Base-by-base conservation (phyloP, 2,797 vertebrate species). In the Labeo calbasu region DNA sequence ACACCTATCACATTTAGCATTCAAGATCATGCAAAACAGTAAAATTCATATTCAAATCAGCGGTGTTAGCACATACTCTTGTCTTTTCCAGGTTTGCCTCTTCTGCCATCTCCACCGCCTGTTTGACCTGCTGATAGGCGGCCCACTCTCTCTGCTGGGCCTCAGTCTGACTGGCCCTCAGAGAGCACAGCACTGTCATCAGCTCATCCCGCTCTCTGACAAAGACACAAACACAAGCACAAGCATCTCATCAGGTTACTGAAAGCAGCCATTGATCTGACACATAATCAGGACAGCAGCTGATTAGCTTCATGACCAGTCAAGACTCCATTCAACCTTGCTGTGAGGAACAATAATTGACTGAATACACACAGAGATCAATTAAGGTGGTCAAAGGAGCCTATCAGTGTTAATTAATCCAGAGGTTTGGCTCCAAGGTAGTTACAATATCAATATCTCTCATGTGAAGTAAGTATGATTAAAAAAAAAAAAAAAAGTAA, bases 161-260 rank as follows among this genome's bases (percentile, higher is more conserved):
- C 71, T 96, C 96, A 82, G 93, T 92, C 84, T 96, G 91, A 87
- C 92, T 95, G 2, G 79, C 89, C 81, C 96, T 93, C 83, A 95
- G 36, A 0, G 94, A 92, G 73, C 94, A 92, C 68, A 99, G 92
- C 2, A 94, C 94, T 36, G 88, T 90, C 89, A 97, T 91, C 89
- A 99, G 90, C 84, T 99, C 98, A 88, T 99, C 96, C 79, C 96
- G 95, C 89, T 99, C 98, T 91, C 98, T 99, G 43, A 81, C 57
- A 85, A 66, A 84, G 48, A 86, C 73, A 83, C 53, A 85, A 75
- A 84, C 77, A 77, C 21, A n/a, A 70, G 43, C 77, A 77, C 21
- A n/a, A 70, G 43, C 68, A 72, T 85, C 77, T 65, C 77, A 63
- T 81, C 19, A 63, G 32, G 70, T 73, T 51, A 21, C 50, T 71